phyloP scores from a whole-genome alignment of 1,140 invertebrate genomes.

The Charaxes varanes region DNA sequence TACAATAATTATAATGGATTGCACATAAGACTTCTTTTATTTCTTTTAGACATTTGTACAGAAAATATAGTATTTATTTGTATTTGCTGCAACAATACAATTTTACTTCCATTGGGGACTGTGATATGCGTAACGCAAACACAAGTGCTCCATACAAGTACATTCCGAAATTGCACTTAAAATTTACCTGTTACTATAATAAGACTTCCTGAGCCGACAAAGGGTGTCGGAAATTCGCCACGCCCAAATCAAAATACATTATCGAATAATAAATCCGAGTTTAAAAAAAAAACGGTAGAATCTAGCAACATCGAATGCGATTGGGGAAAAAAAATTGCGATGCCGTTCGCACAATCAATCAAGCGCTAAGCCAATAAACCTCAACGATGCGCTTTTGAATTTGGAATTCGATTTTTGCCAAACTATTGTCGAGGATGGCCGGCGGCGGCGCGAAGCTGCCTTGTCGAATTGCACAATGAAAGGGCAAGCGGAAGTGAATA shows the following conservation, averaged over 20 bases:
- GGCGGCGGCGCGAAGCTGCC: constrained; percentile 57
- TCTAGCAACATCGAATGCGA: constrained; percentile 33
- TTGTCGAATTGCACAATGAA: constrained; percentile 62
- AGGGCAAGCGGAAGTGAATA: constrained; percentile 59
- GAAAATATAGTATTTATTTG: no score
- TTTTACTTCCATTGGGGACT: no score
- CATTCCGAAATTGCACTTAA: constrained; percentile 30
- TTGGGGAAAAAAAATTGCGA: constrained; percentile 47
- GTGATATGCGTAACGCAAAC: constrained; percentile 61
- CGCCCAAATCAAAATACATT: constrained; percentile 73
- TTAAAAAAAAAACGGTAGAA: constrained; percentile 20
- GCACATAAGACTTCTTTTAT: no score
- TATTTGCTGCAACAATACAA: no score
- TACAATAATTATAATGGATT: no score
- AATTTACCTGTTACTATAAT: constrained; percentile 51
- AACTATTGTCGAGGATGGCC: constrained; percentile 56
- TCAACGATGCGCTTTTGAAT: constrained; percentile 73
- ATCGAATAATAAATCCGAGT: constrained; percentile 44
- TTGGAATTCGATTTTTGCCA: constrained; percentile 64
- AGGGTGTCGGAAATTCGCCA: constrained; percentile 53
- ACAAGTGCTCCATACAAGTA: constrained; percentile 42
- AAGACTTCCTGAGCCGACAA: constrained; percentile 63
- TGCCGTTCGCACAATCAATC: constrained; percentile 69
- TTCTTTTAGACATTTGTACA: no score
- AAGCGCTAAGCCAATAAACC: constrained; percentile 74